Base-by-base conservation (phyloP, 2,797 vertebrate genomes). In the Eupleurogrammus muticus region DNA sequence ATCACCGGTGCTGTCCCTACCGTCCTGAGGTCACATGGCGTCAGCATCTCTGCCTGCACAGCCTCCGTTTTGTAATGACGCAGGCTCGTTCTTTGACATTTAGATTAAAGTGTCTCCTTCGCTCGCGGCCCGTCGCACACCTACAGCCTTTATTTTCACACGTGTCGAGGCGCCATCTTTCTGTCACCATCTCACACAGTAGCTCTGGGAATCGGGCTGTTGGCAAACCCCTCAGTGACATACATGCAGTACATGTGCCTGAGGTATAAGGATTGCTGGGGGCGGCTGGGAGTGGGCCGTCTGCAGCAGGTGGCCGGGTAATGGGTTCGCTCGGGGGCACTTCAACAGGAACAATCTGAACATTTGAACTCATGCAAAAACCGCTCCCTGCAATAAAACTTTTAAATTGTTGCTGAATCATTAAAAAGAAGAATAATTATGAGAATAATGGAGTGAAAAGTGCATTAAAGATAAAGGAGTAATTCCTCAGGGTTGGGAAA, bases 51-150 rank as follows among this genome's bases (percentile, higher is more conserved):
- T 11, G 40, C 46, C 58, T 17, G 5, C 67, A 36, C 60, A 58
- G 66, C 47, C 36, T 70, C 47, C 49, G 51, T 71, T 60, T 69
- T 54, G 50, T 11, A 20, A 46, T 65, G 66, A 81, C 60, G 83
- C 65, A 48, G 44, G 58, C 36, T 0, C 23, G 12, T 64, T 75
- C 47, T 76, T 50, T 82, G 79, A 87, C 82, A 85, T 89, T 86
- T 79, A 46, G 53, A 80, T 62, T 14, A 36, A 40, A 65, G 64
- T 19, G 11, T 56, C 62, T 66, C 68, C 16, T 68, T 65, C 56
- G 1, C 51, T 79, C 55, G 0, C 78, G 63, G 34, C 58, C 76
- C 44, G 57, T 57, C 62, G 20, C 57, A 64, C 73, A 12, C 77
- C 73, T 62, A 58, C 72, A 56, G 65, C 36, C 34, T 6, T 69